These are phyloP conservation scores for Diorhabda elongata DNA, from an alignment of 1,140 invertebrate genomes.

Conservation along the genomic window DNA sequence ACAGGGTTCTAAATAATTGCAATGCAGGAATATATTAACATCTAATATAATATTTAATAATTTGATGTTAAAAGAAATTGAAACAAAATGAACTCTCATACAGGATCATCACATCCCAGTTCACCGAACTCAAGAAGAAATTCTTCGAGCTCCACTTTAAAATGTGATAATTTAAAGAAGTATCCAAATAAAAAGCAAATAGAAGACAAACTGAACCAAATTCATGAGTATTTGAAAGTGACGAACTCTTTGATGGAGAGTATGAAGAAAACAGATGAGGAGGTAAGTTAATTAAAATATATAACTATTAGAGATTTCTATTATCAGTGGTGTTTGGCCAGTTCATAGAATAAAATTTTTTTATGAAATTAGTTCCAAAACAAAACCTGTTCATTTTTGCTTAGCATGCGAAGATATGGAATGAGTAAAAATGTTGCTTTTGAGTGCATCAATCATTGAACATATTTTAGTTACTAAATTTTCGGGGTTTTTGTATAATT, in stretches of 20 bases:
- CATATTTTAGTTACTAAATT: too few relatives aligned
- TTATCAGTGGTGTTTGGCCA: too few relatives aligned
- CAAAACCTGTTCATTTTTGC: too few relatives aligned
- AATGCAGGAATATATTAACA: neutral
- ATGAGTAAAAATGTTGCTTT: too few relatives aligned
- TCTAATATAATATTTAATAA: neutral
- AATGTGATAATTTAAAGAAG: slow-evolving; percentile 46
- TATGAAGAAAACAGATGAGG: slow-evolving; percentile 46
- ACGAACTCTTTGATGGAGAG: slow-evolving; percentile 46
- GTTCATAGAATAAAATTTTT: too few relatives aligned
- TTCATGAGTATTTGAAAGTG: slow-evolving; percentile 47
- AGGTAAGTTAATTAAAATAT: slow-evolving; percentile 34
- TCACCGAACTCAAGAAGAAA: slow-evolving; percentile 40
- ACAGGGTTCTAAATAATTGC: neutral
- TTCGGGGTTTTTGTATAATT: too few relatives aligned
- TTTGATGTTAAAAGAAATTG: neutral
- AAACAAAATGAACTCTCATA: neutral
- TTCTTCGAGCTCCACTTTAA: slow-evolving; percentile 38
- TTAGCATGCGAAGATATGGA: too few relatives aligned
- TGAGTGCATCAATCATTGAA: too few relatives aligned
- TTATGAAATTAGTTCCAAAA: too few relatives aligned
- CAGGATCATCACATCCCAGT: slow-evolving; percentile 29
- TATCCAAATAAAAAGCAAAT: slow-evolving; percentile 48
- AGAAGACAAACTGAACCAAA: slow-evolving; percentile 46
- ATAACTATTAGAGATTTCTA: too few relatives aligned